Evolutionary conservation across 2,113 vertebrate genomes (phyloP).

Genomic region (Centropus unirufus): DNA sequence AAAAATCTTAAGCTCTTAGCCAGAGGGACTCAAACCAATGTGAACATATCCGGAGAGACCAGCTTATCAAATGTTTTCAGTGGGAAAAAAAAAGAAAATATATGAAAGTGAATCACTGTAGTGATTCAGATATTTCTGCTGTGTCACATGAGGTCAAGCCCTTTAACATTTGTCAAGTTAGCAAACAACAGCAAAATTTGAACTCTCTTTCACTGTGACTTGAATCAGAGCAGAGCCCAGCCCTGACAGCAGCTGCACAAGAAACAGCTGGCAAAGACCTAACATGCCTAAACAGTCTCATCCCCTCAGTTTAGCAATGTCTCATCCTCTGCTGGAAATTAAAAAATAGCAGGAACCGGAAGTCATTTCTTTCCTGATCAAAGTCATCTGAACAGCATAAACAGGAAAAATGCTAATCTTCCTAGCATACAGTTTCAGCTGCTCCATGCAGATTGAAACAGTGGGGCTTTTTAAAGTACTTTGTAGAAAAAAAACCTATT

Average conservation of each 20-base stretch:
- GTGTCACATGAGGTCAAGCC: background rate
- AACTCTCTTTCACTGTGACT: background rate
- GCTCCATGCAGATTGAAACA: background rate
- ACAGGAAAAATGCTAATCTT: background rate
- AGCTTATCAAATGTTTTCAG: background rate
- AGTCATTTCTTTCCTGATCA: background rate
- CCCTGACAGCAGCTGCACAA: conserved; percentile 54
- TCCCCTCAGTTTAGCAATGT: background rate
- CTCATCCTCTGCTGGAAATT: background rate
- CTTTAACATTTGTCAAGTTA: background rate
- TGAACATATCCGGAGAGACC: background rate
- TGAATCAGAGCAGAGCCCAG: conserved; percentile 3
- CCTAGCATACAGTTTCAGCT: background rate
- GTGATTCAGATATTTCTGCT: background rate
- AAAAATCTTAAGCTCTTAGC: background rate
- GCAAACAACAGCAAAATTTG: conserved; percentile 15
- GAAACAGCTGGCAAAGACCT: conserved; percentile 48
- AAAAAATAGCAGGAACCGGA: background rate
- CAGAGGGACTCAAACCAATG: background rate
- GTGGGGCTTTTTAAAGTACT: background rate
- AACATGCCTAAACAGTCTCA: conserved; percentile 2
- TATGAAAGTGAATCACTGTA: background rate
- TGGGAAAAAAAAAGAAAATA: background rate
- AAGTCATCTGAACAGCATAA: background rate
- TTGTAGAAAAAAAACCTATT: background rate